Conservation (phyloP, 2,888 invertebrate species). For the Prosapia bicincta region DNA sequence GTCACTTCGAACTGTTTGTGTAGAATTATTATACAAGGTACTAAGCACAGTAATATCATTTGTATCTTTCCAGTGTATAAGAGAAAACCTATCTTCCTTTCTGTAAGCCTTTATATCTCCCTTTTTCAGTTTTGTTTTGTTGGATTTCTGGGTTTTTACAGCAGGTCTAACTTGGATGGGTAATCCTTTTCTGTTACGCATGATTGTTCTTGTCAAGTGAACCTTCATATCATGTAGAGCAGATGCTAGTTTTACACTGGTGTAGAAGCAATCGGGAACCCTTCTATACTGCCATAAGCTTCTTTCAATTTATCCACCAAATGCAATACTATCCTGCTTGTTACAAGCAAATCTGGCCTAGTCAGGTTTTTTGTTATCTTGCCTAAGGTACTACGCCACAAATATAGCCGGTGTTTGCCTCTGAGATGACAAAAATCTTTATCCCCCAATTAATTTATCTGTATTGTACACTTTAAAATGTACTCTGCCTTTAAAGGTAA, state of each 20-base stretch:
- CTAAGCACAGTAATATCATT: not conserved
- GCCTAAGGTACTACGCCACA: constrained; percentile 19
- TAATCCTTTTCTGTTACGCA: constrained; percentile 8
- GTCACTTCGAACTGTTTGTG: not conserved
- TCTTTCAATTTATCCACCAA: constrained; percentile 15
- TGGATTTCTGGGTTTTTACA: not conserved
- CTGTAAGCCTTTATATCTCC: not conserved
- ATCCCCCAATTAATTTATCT: constrained; percentile 16
- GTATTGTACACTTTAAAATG: constrained; percentile 1
- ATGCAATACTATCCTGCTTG: constrained; percentile 13
- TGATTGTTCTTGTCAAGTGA: constrained; percentile 16
- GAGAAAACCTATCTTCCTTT: not conserved
- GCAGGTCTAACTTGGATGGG: constrained; percentile 3
- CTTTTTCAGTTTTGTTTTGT: not conserved
- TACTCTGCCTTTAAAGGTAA: not conserved
- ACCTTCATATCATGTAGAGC: constrained; percentile 13
- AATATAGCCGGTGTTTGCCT: constrained; percentile 15
- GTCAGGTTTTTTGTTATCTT: constrained; percentile 6
- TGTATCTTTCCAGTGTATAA: not conserved
- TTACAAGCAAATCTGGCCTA: constrained; percentile 8
- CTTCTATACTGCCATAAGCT: constrained; percentile 11
- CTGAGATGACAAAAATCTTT: constrained; percentile 12
- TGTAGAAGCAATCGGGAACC: constrained; percentile 7
- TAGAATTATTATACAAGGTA: not conserved
- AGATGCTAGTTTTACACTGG: not conserved